Conservation (phyloP, 2,797 vertebrate species). For the Lacerta bilineata region DNA sequence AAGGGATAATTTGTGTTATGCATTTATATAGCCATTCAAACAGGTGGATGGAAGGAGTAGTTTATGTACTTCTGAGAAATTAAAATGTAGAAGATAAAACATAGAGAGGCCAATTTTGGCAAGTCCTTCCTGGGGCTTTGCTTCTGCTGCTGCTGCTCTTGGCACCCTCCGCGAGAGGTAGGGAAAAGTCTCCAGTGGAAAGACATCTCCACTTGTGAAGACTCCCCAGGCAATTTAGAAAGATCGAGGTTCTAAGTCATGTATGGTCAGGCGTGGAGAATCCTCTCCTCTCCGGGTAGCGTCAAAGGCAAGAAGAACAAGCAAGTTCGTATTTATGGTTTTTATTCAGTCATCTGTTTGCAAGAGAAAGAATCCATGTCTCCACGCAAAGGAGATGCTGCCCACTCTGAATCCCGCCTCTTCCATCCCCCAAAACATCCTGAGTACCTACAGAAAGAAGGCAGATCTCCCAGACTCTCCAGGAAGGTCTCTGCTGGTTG, state of each 20-base stretch:
- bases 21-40: conserved; percentile 9
- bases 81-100: conserved; percentile 6
- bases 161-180: neutral
- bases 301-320: no score
- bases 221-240: neutral
- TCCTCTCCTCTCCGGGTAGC: no score
- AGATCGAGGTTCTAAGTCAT: neutral
- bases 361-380: no score
- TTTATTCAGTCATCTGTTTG: no score
- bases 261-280: no score
- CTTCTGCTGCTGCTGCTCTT: neutral
- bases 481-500: no score
- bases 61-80: neutral
- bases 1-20: conserved; percentile 12
- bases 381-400: no score
- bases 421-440: no score
- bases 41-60: neutral
- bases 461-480: no score
- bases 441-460: no score
- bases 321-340: no score
- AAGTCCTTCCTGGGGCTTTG: neutral
- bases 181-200: neutral
- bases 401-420: no score
- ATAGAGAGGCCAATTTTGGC: neutral
- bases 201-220: neutral